Percentiles rank a stretch among this genome's conserved stretches.
Evolutionary conservation across 2,797 vertebrate species (phyloP).

Genomic region (Alosa sapidissima): DNA sequence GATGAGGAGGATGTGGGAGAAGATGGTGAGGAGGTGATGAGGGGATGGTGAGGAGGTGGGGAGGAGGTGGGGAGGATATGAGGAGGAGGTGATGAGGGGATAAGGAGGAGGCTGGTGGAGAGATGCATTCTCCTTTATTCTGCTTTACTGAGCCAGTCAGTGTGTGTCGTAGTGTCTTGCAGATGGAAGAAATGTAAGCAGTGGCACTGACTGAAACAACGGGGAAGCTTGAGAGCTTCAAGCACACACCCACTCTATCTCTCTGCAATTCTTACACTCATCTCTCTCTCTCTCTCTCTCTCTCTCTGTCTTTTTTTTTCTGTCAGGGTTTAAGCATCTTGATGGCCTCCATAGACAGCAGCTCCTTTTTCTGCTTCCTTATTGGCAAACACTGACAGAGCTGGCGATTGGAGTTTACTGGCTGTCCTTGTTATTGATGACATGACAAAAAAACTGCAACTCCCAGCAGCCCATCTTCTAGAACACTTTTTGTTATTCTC

Average conservation of each 20-base stretch:
- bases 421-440: slow-evolving; percentile 44
- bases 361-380: background rate
- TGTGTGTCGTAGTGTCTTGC: background rate
- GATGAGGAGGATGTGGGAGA: no score
- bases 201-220: background rate
- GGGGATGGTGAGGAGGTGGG: no score
- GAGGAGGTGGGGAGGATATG: no score
- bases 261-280: slow-evolving; percentile 31
- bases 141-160: background rate
- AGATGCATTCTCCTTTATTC: background rate
- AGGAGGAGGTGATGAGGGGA: no score
- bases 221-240: background rate
- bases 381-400: slow-evolving; percentile 29
- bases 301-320: slow-evolving; percentile 33
- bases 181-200: background rate
- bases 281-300: slow-evolving; percentile 29
- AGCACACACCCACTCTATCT: slow-evolving; percentile 31
- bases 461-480: slow-evolving; percentile 1
- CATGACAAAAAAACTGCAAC: slow-evolving; percentile 39
- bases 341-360: slow-evolving; percentile 18
- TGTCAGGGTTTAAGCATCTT: slow-evolving; percentile 29
- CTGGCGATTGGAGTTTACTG: slow-evolving; percentile 31
- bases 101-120: no score
- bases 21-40: no score
- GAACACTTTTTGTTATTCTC: background rate